Evolutionary conservation across 2,888 invertebrate species (phyloP).

Genomic region (Dione vanillae): DNA sequence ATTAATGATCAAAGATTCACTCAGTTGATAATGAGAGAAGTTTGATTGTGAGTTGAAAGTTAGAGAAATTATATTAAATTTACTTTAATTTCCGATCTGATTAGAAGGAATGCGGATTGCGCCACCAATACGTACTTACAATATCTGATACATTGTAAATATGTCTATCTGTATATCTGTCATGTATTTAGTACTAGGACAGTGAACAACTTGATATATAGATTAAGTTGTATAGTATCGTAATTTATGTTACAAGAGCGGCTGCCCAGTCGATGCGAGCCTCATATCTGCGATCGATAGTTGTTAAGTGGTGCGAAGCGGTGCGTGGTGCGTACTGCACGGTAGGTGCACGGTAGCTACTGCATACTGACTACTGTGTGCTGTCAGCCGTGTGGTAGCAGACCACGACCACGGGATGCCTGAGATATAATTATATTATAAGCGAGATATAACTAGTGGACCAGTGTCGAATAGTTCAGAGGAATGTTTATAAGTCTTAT

Average conservation of each 20-base stretch:
- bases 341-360: not conserved
- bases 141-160: not conserved
- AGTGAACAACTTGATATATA: not conserved
- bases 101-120: not conserved
- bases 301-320: not conserved
- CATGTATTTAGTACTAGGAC: too few relatives aligned
- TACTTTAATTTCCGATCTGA: conserved; percentile 4
- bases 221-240: not conserved
- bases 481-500: too few relatives aligned
- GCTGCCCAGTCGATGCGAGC: not conserved
- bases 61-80: not conserved
- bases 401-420: too few relatives aligned
- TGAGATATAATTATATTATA: too few relatives aligned
- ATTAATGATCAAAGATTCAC: not conserved
- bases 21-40: too few relatives aligned
- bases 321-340: not conserved
- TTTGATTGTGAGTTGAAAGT: not conserved
- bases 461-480: too few relatives aligned
- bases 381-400: too few relatives aligned
- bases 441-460: too few relatives aligned
- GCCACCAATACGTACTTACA: not conserved
- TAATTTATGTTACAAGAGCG: not conserved
- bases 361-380: too few relatives aligned
- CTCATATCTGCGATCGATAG: conserved; percentile 10
- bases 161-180: too few relatives aligned